These are phyloP conservation scores for Pentalonia nigronervosa DNA, from an alignment of 1,140 invertebrate species.

Conservation along the genomic window DNA sequence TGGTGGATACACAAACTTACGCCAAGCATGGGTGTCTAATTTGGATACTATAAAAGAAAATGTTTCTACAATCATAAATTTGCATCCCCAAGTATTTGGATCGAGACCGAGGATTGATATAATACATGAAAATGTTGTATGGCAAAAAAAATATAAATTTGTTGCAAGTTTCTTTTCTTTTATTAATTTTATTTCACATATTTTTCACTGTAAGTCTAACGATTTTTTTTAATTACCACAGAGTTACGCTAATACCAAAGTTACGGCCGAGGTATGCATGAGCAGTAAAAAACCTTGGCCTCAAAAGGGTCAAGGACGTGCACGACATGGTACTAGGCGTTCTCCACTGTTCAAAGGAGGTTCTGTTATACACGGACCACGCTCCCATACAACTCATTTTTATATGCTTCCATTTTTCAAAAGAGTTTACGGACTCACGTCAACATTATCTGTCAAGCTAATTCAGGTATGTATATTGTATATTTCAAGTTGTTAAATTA, in stretches of 20 bases:
- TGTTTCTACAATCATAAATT: slow-evolving; percentile 82
- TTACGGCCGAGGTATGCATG: slow-evolving; percentile 83
- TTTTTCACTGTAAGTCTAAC: neutral
- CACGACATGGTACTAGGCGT: slow-evolving; percentile 89
- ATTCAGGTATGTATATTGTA: slow-evolving; percentile 70
- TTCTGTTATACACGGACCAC: slow-evolving; percentile 85
- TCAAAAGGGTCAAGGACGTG: slow-evolving; percentile 87
- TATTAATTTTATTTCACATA: neutral
- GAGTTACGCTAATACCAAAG: slow-evolving; percentile 76
- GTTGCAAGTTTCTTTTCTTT: slow-evolving; percentile 70
- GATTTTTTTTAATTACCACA: slow-evolving; percentile 59
- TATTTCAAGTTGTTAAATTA: neutral
- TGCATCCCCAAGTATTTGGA: slow-evolving; percentile 90
- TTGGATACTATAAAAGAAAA: slow-evolving; percentile 79
- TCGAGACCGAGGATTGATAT: slow-evolving; percentile 85
- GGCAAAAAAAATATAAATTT: slow-evolving; percentile 86
- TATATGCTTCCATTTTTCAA: slow-evolving; percentile 87
- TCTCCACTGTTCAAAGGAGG: slow-evolving; percentile 82
- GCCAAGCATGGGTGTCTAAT: slow-evolving; percentile 93
- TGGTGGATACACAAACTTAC: slow-evolving; percentile 64
- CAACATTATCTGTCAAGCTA: slow-evolving; percentile 87
- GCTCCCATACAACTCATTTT: slow-evolving; percentile 87
- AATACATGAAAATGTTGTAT: slow-evolving; percentile 84
- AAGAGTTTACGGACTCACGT: slow-evolving; percentile 80
- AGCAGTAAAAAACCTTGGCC: slow-evolving; percentile 93